Evolutionary conservation across 1,140 invertebrate species (phyloP).

Genomic region (Adelges cooleyi): DNA sequence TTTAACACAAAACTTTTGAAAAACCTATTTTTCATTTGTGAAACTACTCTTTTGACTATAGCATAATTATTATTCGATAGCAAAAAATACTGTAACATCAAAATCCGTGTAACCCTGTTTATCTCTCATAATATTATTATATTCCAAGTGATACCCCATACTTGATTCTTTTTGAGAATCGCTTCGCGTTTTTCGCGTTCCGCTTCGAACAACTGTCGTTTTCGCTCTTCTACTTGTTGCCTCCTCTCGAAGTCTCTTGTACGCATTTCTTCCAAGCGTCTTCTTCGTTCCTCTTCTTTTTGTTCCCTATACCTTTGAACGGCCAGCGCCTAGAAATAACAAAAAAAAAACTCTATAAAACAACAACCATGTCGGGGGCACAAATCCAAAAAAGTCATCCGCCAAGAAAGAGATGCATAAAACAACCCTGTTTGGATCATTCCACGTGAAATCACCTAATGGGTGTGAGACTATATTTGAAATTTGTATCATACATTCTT

Average conservation of each 20-base stretch:
- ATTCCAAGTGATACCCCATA: conserved; percentile 29
- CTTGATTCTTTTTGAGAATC: conserved; percentile 65
- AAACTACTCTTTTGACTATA: too few relatives aligned
- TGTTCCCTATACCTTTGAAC: conserved; percentile 78
- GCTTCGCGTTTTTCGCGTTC: conserved; percentile 72
- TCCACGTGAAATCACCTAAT: too few relatives aligned
- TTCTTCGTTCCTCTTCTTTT: conserved; percentile 68
- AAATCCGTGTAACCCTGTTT: too few relatives aligned
- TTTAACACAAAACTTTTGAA: too few relatives aligned
- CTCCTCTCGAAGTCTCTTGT: conserved; percentile 62
- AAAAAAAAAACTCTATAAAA: too few relatives aligned
- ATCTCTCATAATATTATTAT: not conserved
- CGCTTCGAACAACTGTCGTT: conserved; percentile 73
- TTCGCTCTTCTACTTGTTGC: conserved; percentile 70
- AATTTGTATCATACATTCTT: too few relatives aligned
- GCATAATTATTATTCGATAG: too few relatives aligned
- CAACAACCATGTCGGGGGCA: not conserved
- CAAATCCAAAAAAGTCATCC: not conserved
- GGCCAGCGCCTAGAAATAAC: conserved; percentile 49
- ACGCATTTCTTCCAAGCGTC: conserved; percentile 67
- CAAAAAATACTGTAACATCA: too few relatives aligned
- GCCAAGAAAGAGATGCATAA: too few relatives aligned
- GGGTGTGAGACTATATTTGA: too few relatives aligned
- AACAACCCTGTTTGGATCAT: too few relatives aligned
- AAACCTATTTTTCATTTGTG: too few relatives aligned